Percentiles rank a stretch among this genome's conserved stretches.
Evolutionary conservation across 1,140 invertebrate genomes (phyloP).

Genomic region (roundworm (Caenorhabditis elegans)): WBcel235 BX284602.5:8050501-8051000

Average conservation of each 20-base stretch:
- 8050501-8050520: slow-evolving; percentile 18
- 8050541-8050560: background rate
- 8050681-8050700: slow-evolving; percentile 2
- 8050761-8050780: background rate
- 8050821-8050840: too few species aligned
- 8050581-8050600: background rate
- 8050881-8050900: too few species aligned
- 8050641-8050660: slow-evolving; percentile 18
- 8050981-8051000: too few species aligned
- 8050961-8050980: too few species aligned
- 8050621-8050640: background rate
- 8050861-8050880: too few species aligned
- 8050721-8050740: background rate
- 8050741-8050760: slow-evolving; percentile 4
- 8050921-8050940: too few species aligned
- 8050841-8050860: too few species aligned
- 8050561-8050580: background rate
- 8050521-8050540: background rate
- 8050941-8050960: too few species aligned
- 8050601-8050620: background rate
- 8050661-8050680: slow-evolving; percentile 4
- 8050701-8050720: slow-evolving; percentile 7
- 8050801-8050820: background rate
- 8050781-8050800: background rate
- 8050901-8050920: too few species aligned